Base-by-base conservation (phyloP, 2,113 vertebrate species). In the Athene noctua region DNA sequence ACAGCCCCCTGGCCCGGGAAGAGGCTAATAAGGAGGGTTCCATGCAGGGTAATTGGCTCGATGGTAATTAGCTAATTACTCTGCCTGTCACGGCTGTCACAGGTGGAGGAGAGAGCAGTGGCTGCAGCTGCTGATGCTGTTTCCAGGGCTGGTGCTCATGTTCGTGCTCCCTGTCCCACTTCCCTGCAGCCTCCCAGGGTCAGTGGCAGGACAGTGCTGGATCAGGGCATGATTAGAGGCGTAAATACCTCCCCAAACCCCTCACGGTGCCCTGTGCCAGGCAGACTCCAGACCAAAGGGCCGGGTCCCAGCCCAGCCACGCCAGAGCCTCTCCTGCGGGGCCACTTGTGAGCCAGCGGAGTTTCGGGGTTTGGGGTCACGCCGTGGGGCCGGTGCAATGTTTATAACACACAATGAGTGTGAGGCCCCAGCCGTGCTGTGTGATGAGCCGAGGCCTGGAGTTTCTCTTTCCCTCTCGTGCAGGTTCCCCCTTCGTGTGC, bases 341-440 rank as follows among this genome's bases (percentile, higher is more conserved):
- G 30, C 13, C 29, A 3, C 44, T 20, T 47, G 54, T 20, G 61
- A 26, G 44, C 52, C 32, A 9, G n/a, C 59, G 36, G 46, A 13
- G n/a, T 23, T 9, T 18, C 0, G 9, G 49, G 26, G 30, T 32
- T 26, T 23, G 62, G 58, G 34, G 30, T 57, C 58, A 4, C 0
- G 0, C 15, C 0, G 0, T 20, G 13, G 58, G 15, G 4, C 47
- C 1, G 3, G 27, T 19, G 81, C n/a, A 10, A 16, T 6, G 25
- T 20, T 79, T 44, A 2, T 26, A 26, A 10, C 46, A 14, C 0
- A 0, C 15, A 5, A 1, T 1, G 0, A 0, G 18, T 18, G 29
- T 0, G 47, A 17, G 34, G 10, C 10, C 55, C 65, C 59, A 18
- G 63, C 15, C 1, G 44, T 6, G 81, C 74, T 14, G 32, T 1